Base-by-base conservation (phyloP, 2,797 vertebrate species). In the Heliangelus exortis region DNA sequence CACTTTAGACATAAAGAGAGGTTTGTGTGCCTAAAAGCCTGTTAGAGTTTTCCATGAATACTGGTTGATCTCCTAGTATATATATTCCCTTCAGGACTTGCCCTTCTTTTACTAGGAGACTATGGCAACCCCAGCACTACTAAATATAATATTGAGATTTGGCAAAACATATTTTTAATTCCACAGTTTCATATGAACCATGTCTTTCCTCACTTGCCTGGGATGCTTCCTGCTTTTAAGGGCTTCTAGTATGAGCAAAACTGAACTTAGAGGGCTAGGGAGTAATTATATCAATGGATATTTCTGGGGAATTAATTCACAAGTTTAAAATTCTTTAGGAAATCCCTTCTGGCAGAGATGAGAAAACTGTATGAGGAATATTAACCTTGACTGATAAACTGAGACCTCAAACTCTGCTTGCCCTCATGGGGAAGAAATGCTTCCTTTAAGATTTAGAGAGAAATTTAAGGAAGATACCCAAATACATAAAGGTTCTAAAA, bases 51-150 rank as follows among this genome's bases (percentile, higher is more conserved):
- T 61, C 75, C 66, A 75, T 47, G 1, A 18, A 51, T 68, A 80
- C 26, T 34, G 19, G 12, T 77, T 87, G 54, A 77, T 91, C 77
- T 92, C 17, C 11, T 47, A 26, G 45, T 66, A 55, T 69, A 55
- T 67, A 51, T 51, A 55, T 31, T 80, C 68, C 61, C n/a, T 90
- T 92, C 66, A 75, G 76, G 73, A 78, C 47, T 93, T 91, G 87
- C 69, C 80, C 73, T 92, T 95, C 69, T 91, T 91, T 88, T 94
- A 91, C 93, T 71, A 68, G 89, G 85, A 96, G 82, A 83, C 26
- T 51, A 59, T 67, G 71, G 85, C 79, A 94, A 68, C 7, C 1
- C 81, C 58, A 73, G 47, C 69, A 59, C 66, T 88, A 83, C 69
- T 95, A 94, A 92, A 95, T 83, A 92, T 78, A 86, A 79, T 79